These are phyloP conservation scores for Xenops minutus DNA, from an alignment of 2,797 vertebrate genomes.

Conservation along the genomic window DNA sequence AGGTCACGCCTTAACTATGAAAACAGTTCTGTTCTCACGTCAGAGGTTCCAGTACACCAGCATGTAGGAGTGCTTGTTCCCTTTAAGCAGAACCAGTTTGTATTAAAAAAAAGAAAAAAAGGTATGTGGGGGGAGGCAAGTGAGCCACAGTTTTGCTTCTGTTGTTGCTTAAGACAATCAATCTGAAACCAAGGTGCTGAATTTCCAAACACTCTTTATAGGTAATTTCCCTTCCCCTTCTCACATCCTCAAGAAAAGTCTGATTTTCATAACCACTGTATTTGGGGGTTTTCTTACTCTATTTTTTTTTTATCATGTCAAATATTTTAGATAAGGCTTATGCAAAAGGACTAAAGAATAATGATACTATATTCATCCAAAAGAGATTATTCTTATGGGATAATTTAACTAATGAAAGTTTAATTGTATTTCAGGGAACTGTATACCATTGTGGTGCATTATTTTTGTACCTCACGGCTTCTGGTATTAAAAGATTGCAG, in stretches of 20 bases:
- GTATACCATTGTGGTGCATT: neutral
- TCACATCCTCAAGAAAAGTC: neutral
- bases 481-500: slow-evolving; percentile 28
- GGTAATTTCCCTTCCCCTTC: neutral
- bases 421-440: slow-evolving; percentile 10
- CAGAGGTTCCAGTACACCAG: neutral
- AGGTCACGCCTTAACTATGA: neutral
- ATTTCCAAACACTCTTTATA: neutral
- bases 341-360: neutral
- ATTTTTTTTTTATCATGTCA: rapidly evolving
- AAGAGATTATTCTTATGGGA: neutral
- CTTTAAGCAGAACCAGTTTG: neutral
- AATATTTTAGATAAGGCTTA: neutral
- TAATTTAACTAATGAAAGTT: neutral
- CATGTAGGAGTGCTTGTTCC: neutral
- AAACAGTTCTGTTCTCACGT: neutral
- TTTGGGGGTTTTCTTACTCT: neutral
- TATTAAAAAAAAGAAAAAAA: neutral
- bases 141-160: neutral
- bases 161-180: neutral
- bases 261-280: neutral
- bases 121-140: neutral
- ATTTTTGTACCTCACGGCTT: neutral
- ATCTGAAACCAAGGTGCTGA: neutral
- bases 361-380: neutral